Evolutionary conservation across 2,888 invertebrate genomes (phyloP), one percentile per base, ranked within the genome.

Genomic region (Phoenoteleia sp.): DNA sequence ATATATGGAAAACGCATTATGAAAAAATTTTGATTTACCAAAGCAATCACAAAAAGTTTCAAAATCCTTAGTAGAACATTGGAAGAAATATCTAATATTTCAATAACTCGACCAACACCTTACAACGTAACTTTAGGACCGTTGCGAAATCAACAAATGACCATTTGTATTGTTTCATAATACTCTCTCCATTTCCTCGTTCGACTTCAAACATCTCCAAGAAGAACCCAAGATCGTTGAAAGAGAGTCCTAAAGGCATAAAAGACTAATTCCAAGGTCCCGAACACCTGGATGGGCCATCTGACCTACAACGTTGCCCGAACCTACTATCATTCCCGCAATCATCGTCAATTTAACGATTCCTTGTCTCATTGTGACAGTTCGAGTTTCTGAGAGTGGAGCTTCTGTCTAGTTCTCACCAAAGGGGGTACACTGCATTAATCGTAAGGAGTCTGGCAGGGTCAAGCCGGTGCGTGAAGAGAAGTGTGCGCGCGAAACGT

Each of bases 351-450:
- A 81, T 74, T 66, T 13, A 45, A 60, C 45, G 67, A 67, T 52
- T 67, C 27, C 45, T 23, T n/a, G 27, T 13, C n/a, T 39, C 52
- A 49, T 77, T 66, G 56, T 77, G 82, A 77, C 72, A 60, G 60
- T 64, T 2, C 58, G 19, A 45, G 62, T 81, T 75, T 87, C 90
- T 92, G 91, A 92, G 92, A 93, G 91, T 90, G 84, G 52, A 76
- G 74, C 74, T 71, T 81, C 79, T 88, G 92, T 92, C 91, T 91
- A 92, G 93, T 93, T 93, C 92, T 93, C 93, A 93, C 92, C 91
- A 87, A 88, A 88, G 88, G 87, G 88, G 87, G 85, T 87, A 87
- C 74, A 67, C 39, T 54, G 72, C 36, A 80, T 83, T 54, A 74
- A 74, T 62, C 75, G 81, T 64, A 76, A 84, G 77, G 36, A 45